phyloP scores from a whole-genome alignment of 2,888 invertebrate species.

The Spisula solida region DNA sequence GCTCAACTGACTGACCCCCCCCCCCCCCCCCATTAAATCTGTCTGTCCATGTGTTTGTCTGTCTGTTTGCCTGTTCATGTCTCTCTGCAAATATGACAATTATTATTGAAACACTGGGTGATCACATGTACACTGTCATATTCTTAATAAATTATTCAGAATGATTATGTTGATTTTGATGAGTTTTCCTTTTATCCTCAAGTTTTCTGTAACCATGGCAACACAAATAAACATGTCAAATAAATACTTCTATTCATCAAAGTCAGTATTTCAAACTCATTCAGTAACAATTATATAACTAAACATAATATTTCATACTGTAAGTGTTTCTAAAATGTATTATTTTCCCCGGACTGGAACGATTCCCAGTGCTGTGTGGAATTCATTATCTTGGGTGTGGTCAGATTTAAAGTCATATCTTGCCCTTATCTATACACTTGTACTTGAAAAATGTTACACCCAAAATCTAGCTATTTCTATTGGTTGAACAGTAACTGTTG shows the following conservation, averaged over 20 bases:
- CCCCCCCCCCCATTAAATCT: no score
- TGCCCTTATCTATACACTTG: constrained; percentile 20
- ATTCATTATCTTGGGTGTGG: constrained; percentile 44
- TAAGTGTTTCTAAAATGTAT: neutral
- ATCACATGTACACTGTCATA: no score
- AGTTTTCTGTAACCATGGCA: no score
- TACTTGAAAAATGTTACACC: constrained; percentile 66
- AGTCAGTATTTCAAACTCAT: neutral
- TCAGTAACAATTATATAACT: neutral
- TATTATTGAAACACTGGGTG: no score
- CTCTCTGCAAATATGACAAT: neutral
- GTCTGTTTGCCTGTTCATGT: no score
- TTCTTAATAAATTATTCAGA: no score
- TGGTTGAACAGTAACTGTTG: constrained; percentile 47
- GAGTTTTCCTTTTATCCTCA: no score
- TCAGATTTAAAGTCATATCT: constrained; percentile 24
- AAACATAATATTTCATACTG: neutral
- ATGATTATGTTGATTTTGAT: no score
- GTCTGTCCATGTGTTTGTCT: neutral
- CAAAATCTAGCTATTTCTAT: constrained; percentile 66
- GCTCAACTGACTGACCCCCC: no score
- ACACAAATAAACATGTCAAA: no score
- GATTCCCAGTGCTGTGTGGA: neutral
- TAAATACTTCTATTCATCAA: neutral
- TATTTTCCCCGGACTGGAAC: neutral